phyloP scores from a whole-genome alignment of 2,797 vertebrate species.

The Astyanax mexicanus region DNA sequence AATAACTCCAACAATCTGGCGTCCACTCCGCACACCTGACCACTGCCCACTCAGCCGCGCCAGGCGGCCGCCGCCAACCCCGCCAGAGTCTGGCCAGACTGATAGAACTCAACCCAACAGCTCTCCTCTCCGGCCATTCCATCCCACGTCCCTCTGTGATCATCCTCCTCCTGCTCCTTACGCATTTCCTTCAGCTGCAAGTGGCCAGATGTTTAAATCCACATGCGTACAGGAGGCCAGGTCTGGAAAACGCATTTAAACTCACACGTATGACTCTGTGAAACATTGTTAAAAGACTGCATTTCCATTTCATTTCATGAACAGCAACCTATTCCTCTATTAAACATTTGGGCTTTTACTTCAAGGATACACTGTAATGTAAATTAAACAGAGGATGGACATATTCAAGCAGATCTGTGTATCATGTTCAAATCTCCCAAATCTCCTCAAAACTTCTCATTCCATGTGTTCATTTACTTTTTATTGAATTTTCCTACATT shows the following conservation, averaged over 20 bases:
- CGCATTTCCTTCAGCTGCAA: not conserved
- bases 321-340: too few relatives aligned
- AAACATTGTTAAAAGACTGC: not conserved
- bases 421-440: too few relatives aligned
- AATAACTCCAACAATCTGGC: slow-evolving; percentile 27
- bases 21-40: not conserved
- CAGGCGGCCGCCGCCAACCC: not conserved
- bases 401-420: too few relatives aligned
- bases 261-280: not conserved
- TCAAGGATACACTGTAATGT: too few relatives aligned
- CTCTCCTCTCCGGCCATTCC: not conserved
- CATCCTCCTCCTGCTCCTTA: not conserved
- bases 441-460: too few relatives aligned
- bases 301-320: too few relatives aligned
- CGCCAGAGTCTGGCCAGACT: not conserved
- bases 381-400: too few relatives aligned
- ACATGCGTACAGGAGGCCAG: not conserved
- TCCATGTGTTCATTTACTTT: too few relatives aligned
- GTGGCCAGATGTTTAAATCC: not conserved
- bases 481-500: too few relatives aligned
- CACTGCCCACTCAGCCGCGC: not conserved
- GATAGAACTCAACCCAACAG: not conserved
- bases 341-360: too few relatives aligned
- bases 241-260: not conserved
- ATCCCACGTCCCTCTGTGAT: not conserved